Evolutionary conservation across 2,113 vertebrate genomes (phyloP).

Genomic region (Pongo abelii): DNA sequence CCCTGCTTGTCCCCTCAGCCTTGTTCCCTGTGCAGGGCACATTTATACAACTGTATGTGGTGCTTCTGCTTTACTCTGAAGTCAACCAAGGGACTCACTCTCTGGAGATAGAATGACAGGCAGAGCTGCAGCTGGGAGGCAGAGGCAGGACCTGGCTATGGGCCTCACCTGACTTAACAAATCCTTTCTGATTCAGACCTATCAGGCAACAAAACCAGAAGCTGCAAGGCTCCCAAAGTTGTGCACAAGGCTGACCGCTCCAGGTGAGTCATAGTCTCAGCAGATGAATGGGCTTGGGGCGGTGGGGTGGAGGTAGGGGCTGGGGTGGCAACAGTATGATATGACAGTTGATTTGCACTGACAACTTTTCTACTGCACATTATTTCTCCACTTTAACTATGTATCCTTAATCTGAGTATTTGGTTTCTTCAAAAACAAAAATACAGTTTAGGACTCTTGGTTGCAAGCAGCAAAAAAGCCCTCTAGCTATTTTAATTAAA

Average conservation of each 20-base stretch:
- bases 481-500: not conserved
- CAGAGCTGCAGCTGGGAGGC: not conserved
- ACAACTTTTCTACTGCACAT: not conserved
- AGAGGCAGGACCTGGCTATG: not conserved
- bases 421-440: not conserved
- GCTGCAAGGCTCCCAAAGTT: conserved; percentile 10
- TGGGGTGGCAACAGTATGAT: rapidly evolving
- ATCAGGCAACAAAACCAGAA: conserved; percentile 17
- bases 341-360: rapidly evolving
- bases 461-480: not conserved
- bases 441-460: not conserved
- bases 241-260: not conserved
- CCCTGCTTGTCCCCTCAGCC: not conserved
- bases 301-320: not conserved
- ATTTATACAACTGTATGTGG: not conserved
- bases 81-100: not conserved
- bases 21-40: not conserved
- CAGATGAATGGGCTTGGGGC: not conserved
- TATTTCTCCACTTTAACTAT: not conserved
- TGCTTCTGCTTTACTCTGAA: not conserved
- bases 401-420: not conserved
- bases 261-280: conserved; percentile 30
- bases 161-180: not conserved
- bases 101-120: not conserved
- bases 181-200: conserved; percentile 9